Percentiles rank a stretch among this genome's conserved stretches.
Conservation (phyloP, 2,113 vertebrate species). For the Jacana jacana region DNA sequence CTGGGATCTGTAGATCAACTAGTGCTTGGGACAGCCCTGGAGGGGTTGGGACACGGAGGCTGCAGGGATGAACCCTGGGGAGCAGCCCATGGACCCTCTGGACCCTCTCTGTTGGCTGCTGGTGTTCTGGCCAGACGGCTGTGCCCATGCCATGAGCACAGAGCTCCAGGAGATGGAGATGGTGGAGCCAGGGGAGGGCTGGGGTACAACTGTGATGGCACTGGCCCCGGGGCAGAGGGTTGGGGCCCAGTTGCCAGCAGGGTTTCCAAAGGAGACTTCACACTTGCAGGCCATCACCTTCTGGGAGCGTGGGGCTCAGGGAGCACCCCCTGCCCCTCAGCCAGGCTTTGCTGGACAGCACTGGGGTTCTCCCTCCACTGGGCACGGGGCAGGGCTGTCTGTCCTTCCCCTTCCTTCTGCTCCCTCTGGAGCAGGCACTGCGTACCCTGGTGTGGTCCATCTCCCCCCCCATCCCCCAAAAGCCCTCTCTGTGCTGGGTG, state of each 20-base stretch:
- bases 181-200: not conserved
- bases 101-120: not conserved
- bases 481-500: not conserved
- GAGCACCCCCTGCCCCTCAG: not conserved
- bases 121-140: rapidly evolving
- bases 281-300: rapidly evolving
- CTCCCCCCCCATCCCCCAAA: too few relatives aligned
- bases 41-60: not conserved
- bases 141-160: rapidly evolving
- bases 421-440: not conserved
- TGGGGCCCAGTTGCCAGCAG: not conserved
- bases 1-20: not conserved
- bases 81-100: rapidly evolving
- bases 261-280: not conserved
- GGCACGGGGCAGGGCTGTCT: not conserved
- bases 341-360: too few relatives aligned
- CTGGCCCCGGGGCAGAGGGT: not conserved
- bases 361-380: not conserved
- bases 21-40: not conserved
- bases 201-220: rapidly evolving
- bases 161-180: not conserved
- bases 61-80: too few relatives aligned
- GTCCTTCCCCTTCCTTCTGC: not conserved
- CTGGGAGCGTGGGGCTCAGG: too few relatives aligned
- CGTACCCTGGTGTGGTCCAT: not conserved